Conservation (phyloP, 2,888 invertebrate genomes). For the Agrotis exclamationis region DNA sequence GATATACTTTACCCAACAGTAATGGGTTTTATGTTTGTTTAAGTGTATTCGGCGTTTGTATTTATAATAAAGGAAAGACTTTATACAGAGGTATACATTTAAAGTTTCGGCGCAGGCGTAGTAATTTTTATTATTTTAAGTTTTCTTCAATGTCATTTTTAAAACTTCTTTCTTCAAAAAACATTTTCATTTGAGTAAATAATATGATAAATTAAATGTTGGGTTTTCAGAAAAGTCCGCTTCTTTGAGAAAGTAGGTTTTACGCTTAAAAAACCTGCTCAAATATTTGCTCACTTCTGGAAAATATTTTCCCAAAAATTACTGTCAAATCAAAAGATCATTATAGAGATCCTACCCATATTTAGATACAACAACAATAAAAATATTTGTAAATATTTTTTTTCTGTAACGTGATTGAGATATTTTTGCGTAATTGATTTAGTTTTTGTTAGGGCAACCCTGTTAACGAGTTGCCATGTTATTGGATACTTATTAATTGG, state of each 20-base stretch:
- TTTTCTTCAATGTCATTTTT: too few relatives aligned
- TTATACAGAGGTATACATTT: background rate
- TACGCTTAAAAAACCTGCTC: background rate
- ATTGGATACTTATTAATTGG: conserved; percentile 45
- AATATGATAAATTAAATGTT: too few relatives aligned
- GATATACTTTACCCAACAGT: conserved; percentile 34
- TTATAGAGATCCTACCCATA: background rate
- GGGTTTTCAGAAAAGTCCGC: too few relatives aligned
- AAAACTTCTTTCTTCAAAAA: too few relatives aligned
- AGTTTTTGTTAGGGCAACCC: conserved; percentile 19
- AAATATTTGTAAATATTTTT: background rate
- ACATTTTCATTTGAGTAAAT: too few relatives aligned
- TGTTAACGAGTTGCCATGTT: conserved; percentile 22
- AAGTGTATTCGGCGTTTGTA: conserved; percentile 14
- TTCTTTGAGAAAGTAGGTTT: background rate
- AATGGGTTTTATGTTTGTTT: conserved; percentile 47
- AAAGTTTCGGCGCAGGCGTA: conserved; percentile 18
- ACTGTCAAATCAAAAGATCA: background rate
- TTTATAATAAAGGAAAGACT: conserved; percentile 19
- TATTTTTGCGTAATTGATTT: conserved; percentile 8
- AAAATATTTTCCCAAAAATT: too few relatives aligned
- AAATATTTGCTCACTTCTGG: background rate
- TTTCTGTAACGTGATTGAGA: background rate
- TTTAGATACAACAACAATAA: background rate
- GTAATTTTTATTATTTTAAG: background rate